Conservation (phyloP, 1,140 invertebrate genomes). For the Telenomus remus region DNA sequence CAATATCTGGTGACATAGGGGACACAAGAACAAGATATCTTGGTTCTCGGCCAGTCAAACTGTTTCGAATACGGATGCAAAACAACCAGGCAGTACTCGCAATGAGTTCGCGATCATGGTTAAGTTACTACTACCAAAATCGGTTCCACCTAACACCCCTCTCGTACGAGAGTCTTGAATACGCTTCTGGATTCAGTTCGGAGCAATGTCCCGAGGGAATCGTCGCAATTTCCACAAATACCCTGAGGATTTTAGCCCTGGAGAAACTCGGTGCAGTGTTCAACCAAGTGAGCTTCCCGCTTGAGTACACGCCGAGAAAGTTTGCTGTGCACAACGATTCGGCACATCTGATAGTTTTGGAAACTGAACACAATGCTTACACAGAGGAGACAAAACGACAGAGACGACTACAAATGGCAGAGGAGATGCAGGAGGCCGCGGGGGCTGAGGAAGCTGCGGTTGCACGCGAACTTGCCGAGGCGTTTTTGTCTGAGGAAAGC, state of each 20-base stretch:
- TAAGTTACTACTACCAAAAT: constrained; percentile 99
- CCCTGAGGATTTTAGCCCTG: constrained; percentile 95
- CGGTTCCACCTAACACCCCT: constrained; percentile 95
- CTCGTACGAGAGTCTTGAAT: constrained; percentile 97
- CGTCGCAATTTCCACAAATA: constrained; percentile 98
- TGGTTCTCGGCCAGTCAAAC: constrained; percentile 95
- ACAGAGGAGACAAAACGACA: constrained; percentile 97
- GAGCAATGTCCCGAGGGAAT: constrained; percentile 99
- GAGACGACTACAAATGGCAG: constrained; percentile 88
- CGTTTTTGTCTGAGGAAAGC: constrained; percentile 95
- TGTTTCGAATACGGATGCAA: constrained; percentile 96
- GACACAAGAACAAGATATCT: constrained; percentile 98
- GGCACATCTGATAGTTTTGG: constrained; percentile 93
- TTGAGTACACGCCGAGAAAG: constrained; percentile 97
- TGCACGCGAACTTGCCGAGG: constrained; percentile 97
- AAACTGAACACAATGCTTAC: constrained; percentile 98
- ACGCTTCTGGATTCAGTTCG: constrained; percentile 98
- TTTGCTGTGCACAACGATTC: constrained; percentile 95
- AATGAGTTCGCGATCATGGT: constrained; percentile 98
- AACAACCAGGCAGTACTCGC: constrained; percentile 97
- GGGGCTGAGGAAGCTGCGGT: constrained; percentile 95
- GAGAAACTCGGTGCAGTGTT: constrained; percentile 99
- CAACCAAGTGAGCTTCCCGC: constrained; percentile 93
- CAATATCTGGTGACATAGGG: constrained; percentile 96
- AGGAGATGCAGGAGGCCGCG: constrained; percentile 98